Evolutionary conservation across 2,113 vertebrate genomes (phyloP).

Genomic region (Melanerpes aurifrons): DNA sequence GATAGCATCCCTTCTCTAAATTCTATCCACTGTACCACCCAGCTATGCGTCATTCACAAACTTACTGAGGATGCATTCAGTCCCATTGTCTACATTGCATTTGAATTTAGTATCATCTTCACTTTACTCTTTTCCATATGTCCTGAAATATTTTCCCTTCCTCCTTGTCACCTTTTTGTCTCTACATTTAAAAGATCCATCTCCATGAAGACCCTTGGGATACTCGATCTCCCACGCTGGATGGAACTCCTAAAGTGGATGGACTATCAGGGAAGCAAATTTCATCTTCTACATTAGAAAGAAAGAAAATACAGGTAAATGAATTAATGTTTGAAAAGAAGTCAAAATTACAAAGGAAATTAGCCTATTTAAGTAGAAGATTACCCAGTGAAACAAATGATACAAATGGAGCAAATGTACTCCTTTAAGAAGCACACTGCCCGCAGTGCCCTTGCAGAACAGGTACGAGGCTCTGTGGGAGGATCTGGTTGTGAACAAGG

Average conservation of each 20-base stretch:
- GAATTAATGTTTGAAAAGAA: not conserved
- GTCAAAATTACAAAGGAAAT: not conserved
- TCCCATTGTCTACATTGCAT: not conserved
- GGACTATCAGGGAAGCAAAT: not conserved
- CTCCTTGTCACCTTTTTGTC: not conserved
- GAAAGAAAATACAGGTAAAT: conserved; percentile 63
- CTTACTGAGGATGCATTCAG: not conserved
- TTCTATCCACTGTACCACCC: fast-evolving
- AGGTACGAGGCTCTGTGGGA: no score
- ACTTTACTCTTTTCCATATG: not conserved
- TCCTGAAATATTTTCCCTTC: not conserved
- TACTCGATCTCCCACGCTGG: not conserved
- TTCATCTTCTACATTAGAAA: conserved; percentile 20
- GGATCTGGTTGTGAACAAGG: no score
- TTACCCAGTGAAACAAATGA: no score
- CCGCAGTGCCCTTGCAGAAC: no score
- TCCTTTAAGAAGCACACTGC: no score
- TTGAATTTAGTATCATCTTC: not conserved
- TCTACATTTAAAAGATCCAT: conserved; percentile 28
- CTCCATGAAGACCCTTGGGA: not conserved
- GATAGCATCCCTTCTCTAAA: not conserved
- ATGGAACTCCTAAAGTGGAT: not conserved
- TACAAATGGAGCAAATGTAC: no score
- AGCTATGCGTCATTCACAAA: not conserved
- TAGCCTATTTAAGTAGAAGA: not conserved